These are phyloP conservation scores for Dryadula phaetusa DNA, from an alignment of 2,888 invertebrate genomes.

Conservation along the genomic window DNA sequence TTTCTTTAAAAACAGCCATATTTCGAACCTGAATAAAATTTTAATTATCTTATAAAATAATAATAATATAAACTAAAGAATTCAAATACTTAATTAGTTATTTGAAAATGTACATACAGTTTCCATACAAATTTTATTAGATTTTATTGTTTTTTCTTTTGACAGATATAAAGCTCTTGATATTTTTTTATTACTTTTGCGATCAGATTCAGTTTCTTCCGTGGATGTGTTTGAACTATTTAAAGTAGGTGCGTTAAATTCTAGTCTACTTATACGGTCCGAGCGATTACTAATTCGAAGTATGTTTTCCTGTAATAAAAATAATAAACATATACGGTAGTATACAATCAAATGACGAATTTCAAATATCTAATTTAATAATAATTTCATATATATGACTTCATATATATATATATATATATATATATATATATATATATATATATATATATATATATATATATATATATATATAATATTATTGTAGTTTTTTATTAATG, in stretches of 20 bases:
- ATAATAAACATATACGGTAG: not conserved
- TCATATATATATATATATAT: no score
- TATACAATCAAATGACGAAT: not conserved
- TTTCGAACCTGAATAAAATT: slow-evolving; percentile 65
- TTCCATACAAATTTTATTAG: slow-evolving; percentile 6
- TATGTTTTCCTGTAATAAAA: slow-evolving; percentile 6
- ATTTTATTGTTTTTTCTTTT: slow-evolving; percentile 1
- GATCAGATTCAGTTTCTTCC: not conserved
- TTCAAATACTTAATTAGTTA: not conserved
- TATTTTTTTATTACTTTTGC: not conserved
- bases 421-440: no score
- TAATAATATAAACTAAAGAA: not conserved
- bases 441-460: no score
- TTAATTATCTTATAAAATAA: slow-evolving; percentile 42
- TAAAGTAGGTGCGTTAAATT: not conserved
- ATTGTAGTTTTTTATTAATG: no score
- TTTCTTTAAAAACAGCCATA: slow-evolving; percentile 60
- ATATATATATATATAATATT: no score
- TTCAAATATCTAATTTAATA: not conserved
- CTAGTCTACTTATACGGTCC: not conserved
- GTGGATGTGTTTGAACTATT: not conserved
- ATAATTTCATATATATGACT: no score
- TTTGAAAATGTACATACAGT: not conserved
- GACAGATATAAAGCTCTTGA: not conserved
- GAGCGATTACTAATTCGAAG: slow-evolving; percentile 2